These are phyloP conservation scores for Zosterops pallidus DNA, from an alignment of 2,113 vertebrate species.

Conservation along the genomic window DNA sequence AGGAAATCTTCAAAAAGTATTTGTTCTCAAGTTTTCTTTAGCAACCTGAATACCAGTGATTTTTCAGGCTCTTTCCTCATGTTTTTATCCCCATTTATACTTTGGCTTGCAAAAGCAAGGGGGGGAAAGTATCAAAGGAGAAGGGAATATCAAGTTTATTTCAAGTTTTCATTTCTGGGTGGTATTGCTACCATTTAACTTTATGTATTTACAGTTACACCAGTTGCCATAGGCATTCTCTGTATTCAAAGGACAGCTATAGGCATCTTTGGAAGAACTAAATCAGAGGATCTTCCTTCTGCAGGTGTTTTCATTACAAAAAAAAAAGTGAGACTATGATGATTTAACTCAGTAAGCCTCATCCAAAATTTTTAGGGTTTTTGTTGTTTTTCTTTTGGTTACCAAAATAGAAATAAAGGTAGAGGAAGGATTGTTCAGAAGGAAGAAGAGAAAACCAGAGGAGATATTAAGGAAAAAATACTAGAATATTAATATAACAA, in stretches of 20 bases:
- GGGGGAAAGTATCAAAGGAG: neutral
- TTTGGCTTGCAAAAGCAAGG: neutral
- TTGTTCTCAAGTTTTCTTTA: neutral
- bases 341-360: neutral
- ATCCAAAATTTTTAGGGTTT: neutral
- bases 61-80: neutral
- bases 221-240: conserved; percentile 8
- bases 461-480: neutral
- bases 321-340: neutral
- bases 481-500: neutral
- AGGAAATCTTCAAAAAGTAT: neutral
- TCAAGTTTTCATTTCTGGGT: conserved; percentile 27
- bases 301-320: neutral
- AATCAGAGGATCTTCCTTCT: conserved; percentile 10
- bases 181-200: conserved; percentile 5
- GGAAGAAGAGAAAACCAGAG: neutral
- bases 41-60: neutral
- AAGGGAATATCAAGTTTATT: neutral
- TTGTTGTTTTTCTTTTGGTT: neutral
- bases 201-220: neutral
- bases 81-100: neutral
- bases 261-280: conserved; percentile 2
- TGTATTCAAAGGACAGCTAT: conserved; percentile 31
- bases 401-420: neutral
- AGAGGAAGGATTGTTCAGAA: neutral